Evolutionary conservation across 2,888 invertebrate genomes (phyloP), one percentile per base, ranked within the genome.

Genomic region (Unio pictorum): DNA sequence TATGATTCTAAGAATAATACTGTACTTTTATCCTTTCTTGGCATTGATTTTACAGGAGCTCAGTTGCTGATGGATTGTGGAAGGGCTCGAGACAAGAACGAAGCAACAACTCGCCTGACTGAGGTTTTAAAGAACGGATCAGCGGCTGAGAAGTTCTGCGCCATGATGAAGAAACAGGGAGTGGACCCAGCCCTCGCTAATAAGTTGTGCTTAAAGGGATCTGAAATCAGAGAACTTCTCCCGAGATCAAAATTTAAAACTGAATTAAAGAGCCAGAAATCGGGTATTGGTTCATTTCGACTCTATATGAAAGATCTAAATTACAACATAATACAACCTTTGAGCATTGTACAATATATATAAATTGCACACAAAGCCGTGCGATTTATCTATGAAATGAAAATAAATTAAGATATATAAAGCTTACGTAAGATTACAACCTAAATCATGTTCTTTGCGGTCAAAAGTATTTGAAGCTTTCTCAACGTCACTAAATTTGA

Each of bases 121-220:
- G 80, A 84, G 20, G 81, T 85, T 7, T 80, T 92, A 11, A 72
- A 82, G 18, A 87, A 91, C 79, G 92, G 92, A 23, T 72, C 83
- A 20, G 92, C 92, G 1, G 74, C 92, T 62, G 70, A 74, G 45
- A 84, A 82, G 72, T 89, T 89, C 71, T 63, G 76, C 18, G 76
- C 75, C 6, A 89, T 89, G 88, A 61, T 86, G 57, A 73, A 79
- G 54, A 83, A 78, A 5, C 89, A 89, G 67, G 88, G 87, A 1
- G 88, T 86, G 0, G 57, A 74, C 1, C 18, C 67, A 18, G 69
- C 74, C 4, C 54, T 79, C 4, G 88, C 88, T 1, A 75, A 84
- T 23, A 62, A 66, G 15, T 68, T 89, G 34, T 86, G 87, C 73
- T 67, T 62, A 23, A 73, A 74, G 23, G 70, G 71, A 0, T 65